Base-by-base conservation (phyloP, 2,797 vertebrate species). In the Echeneis naucrates region DNA sequence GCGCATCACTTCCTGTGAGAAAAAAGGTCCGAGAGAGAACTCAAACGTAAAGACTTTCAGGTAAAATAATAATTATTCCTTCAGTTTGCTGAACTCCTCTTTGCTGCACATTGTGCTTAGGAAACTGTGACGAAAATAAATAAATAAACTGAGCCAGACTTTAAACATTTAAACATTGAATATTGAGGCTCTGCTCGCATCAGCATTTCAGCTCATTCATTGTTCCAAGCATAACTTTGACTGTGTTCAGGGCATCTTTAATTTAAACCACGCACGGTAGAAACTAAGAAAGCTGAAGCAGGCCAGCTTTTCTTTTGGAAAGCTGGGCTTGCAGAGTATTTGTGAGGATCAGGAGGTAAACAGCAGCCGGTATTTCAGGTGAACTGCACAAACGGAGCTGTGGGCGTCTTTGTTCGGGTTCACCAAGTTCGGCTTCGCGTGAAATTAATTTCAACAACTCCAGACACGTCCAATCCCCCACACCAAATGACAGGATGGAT, bases 351-450 rank as follows among this genome's bases (percentile, higher is more conserved):
- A 54, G 57, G 47, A 32, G 60, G 23, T 33, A 32, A 23, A 24
- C 27, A 56, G 21, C 30, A 65, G 10, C 73, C 73, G 61, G 64
- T 61, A 66, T 77, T 78, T 80, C 50, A 76, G 50, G 32, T 38
- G 53, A 53, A 76, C 50, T 66, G 37, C 74, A 69, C 55, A 70
- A 81, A 81, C 62, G 51, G 32, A 65, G 27, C 30, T 30, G 30
- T 30, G 4, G 53, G 51, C 2, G 47, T 72, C 66, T 38, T 10
- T 4, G 13, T 66, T 78, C 47, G 30, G 57, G 76, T 78, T 80
- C 67, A 63, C 13, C 4, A 55, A 77, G 75, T 75, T 80, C 63
- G 65, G 37, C 38, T 55, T 72, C 45, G 47, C 21, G 50, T 61
- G 55, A 61, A 64, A 23, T 17, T 23, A 27, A 40, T 68, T 54